Evolutionary conservation across 2,113 vertebrate species (phyloP).

Genomic region (Halcyon senegalensis): DNA sequence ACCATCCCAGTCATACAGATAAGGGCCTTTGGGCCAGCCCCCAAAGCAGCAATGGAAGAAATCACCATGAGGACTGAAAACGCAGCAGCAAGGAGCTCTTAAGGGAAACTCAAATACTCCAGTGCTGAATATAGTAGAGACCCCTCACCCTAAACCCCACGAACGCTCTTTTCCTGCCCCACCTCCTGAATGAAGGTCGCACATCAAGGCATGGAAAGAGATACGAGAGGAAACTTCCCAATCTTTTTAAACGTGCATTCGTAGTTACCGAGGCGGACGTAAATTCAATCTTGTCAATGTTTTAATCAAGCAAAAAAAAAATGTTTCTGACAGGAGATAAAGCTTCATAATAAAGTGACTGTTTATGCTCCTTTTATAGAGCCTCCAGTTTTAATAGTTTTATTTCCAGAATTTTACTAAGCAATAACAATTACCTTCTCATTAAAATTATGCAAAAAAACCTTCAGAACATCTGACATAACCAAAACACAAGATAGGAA

Average conservation of each 20-base stretch:
- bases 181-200: neutral
- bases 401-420: neutral
- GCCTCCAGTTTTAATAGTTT: neutral
- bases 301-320: neutral
- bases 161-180: neutral
- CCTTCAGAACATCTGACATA: neutral
- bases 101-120: neutral
- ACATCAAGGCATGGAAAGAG: neutral
- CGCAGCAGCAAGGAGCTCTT: neutral
- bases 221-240: neutral
- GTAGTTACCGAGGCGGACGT: neutral
- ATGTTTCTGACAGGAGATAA: neutral
- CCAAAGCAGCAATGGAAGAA: neutral
- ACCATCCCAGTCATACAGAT: neutral
- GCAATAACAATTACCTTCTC: neutral
- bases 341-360: neutral
- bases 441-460: neutral
- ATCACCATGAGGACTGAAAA: neutral
- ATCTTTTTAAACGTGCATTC: neutral
- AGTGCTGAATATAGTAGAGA: neutral
- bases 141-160: neutral
- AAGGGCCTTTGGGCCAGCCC: neutral
- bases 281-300: neutral
- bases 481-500: neutral
- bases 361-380: neutral